Base-by-base conservation (phyloP, 30 jellyfish, hydroid and myxozoan genomes). In the Clytia hemisphaerica region DNA sequence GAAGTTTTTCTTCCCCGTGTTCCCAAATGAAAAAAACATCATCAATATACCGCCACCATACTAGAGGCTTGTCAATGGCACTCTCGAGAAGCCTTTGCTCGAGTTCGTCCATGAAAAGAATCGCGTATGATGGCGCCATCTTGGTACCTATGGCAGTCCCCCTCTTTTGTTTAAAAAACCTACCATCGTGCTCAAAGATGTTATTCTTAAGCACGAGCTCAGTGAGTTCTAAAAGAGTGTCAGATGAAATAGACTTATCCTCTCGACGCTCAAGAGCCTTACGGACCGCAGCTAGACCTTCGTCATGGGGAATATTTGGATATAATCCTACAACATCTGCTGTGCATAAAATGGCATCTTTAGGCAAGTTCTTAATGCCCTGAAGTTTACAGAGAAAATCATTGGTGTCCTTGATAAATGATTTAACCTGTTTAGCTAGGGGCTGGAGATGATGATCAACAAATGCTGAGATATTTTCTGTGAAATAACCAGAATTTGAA, bases 81-180 rank as follows among this genome's bases (percentile, higher is more conserved):
- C 44, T 22, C 6, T 57, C 50, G 19, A 57, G 30, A 57, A 57
- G 30, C 70, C 50, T 25, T 30, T 57, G 44, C 35, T 78, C 79
- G 59, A 78, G 55, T 48, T 71, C 58, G 29, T 38, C 35, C 79
- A 51, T 40, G 38, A 77, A 77, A 35, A 45, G 58, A 40, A 46
- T 77, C 38, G 83, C 82, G 50, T 74, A 40, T 16, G 35, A 30
- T 5, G 60, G 81, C 32, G 63, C 49, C 58, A 50, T 19, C 29
- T 69, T 45, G 16, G 82, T 69, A 1, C 83, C 80, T 9, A 72
- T 72, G 26, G 83, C 83, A 1, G 83, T 72, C 31, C 83, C 67
- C 38, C 22, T 29, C 24, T 6, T 24, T 79, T 72, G 83, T 36
- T 45, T 72, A 0, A 36, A 51, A 4, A 68, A 21, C 36, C 58